These are phyloP conservation scores for Pyrocephalus nanus DNA, from an alignment of 2,797 vertebrate species.

Conservation along the genomic window DNA sequence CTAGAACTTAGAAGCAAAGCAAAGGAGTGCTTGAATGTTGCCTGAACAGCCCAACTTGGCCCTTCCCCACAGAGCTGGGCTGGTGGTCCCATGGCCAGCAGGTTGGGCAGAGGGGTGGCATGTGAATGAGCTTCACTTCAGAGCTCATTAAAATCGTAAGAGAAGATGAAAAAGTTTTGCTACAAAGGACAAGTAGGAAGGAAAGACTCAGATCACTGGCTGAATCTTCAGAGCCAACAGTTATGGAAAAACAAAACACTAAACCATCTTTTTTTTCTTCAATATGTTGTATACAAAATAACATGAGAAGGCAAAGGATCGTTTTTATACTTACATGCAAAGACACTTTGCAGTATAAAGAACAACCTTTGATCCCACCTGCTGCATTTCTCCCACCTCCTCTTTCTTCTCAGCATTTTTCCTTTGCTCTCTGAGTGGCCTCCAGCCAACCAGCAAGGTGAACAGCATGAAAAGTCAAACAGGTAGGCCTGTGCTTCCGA, in stretches of 20 bases:
- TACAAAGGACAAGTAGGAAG: background rate
- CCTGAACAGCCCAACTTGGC: background rate
- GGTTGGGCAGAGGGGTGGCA: background rate
- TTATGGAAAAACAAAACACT: background rate
- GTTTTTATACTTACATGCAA: background rate
- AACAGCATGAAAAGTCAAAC: background rate
- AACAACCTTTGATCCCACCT: background rate
- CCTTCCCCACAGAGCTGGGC: fast-evolving
- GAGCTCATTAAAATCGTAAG: fast-evolving
- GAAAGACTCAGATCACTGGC: background rate
- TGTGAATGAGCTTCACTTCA: background rate
- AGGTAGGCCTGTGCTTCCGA: background rate
- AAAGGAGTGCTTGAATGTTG: background rate
- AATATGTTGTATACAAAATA: background rate
- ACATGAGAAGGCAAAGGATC: background rate
- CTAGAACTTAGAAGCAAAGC: background rate
- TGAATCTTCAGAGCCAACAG: background rate
- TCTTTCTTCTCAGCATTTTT: background rate
- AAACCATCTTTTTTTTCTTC: background rate
- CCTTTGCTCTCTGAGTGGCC: background rate
- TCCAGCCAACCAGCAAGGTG: background rate
- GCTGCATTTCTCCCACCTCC: background rate
- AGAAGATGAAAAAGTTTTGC: background rate
- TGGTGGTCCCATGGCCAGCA: background rate
- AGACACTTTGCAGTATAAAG: background rate